Evolutionary conservation across 2,888 invertebrate species (phyloP).

Genomic region (Raillietiella orientalis): DNA sequence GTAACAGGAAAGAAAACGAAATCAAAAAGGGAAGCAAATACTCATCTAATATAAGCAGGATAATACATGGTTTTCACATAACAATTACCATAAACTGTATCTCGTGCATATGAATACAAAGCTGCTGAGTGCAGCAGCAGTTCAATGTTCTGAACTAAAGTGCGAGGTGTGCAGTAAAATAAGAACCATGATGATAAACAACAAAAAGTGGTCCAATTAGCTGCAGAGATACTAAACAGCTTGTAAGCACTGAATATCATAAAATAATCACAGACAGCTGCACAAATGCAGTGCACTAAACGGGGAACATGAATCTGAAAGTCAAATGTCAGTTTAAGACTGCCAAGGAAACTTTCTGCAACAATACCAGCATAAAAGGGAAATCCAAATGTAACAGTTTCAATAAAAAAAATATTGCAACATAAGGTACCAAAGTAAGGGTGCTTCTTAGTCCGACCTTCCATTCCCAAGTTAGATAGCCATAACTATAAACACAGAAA

Average conservation of each 20-base stretch:
- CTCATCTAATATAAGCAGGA: no score
- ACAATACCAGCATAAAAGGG: slow-evolving; percentile 2
- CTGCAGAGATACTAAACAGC: slow-evolving; percentile 14
- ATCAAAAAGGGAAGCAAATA: no score
- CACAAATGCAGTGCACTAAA: slow-evolving; percentile 42
- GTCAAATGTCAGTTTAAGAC: slow-evolving; percentile 5
- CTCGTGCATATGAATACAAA: no score
- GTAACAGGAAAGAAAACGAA: no score
- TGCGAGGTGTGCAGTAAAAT: slow-evolving; percentile 61
- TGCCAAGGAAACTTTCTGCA: slow-evolving; percentile 1
- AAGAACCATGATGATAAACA: slow-evolving; percentile 59
- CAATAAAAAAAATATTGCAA: slow-evolving; percentile 34
- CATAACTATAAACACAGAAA: slow-evolving; percentile 20
- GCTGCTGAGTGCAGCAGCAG: no score
- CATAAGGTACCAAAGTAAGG: slow-evolving; percentile 44
- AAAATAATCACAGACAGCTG: slow-evolving; percentile 39
- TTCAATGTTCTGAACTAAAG: slow-evolving; percentile 60
- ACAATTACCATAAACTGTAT: no score
- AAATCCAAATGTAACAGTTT: slow-evolving; percentile 21
- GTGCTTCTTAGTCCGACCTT: slow-evolving; percentile 48
- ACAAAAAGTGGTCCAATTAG: slow-evolving; percentile 37
- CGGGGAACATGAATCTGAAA: slow-evolving; percentile 35
- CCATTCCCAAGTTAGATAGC: slow-evolving; percentile 92
- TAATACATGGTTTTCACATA: no score
- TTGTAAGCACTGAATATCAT: slow-evolving; percentile 17